phyloP scores from a whole-genome alignment of 1,140 invertebrate species.

The Heterodera carotae region DNA sequence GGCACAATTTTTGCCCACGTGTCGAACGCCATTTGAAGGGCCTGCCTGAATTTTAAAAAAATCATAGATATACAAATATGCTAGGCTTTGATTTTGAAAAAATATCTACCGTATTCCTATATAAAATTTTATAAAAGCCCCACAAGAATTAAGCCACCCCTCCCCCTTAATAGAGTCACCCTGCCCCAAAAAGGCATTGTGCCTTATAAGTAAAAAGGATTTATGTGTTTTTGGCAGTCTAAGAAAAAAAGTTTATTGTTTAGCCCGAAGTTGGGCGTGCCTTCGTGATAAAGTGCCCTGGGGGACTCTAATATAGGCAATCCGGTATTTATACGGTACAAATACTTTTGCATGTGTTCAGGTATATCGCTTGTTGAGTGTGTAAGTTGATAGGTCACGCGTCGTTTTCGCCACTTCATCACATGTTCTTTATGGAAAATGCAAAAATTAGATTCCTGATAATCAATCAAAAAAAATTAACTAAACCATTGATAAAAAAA shows the following conservation, averaged over 20 bases:
- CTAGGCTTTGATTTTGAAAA: neutral
- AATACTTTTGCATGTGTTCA: constrained; percentile 44
- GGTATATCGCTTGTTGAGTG: constrained; percentile 55
- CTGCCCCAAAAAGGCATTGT: too few species aligned
- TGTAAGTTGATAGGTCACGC: constrained; percentile 58
- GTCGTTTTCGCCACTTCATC: constrained; percentile 61
- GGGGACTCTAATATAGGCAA: too few species aligned
- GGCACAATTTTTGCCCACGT: constrained; percentile 52
- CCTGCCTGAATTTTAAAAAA: constrained; percentile 40
- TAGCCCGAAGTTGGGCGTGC: too few species aligned
- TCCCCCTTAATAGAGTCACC: too few species aligned
- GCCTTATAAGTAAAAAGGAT: too few species aligned
- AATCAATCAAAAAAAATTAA: neutral
- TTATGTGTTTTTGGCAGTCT: too few species aligned
- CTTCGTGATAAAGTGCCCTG: too few species aligned
- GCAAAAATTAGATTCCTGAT: neutral
- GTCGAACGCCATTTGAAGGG: constrained; percentile 59
- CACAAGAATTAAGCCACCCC: too few species aligned
- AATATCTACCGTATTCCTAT: too few species aligned
- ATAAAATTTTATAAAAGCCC: constrained; percentile 19
- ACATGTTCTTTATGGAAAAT: constrained; percentile 13
- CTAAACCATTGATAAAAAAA: too few species aligned
- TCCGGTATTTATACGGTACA: too few species aligned
- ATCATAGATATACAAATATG: constrained; percentile 30
- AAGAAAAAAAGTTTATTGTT: too few species aligned